Percentiles rank a stretch among this genome's conserved stretches.
Conservation (phyloP, 2,888 invertebrate species). For the Lypha dubia region DNA sequence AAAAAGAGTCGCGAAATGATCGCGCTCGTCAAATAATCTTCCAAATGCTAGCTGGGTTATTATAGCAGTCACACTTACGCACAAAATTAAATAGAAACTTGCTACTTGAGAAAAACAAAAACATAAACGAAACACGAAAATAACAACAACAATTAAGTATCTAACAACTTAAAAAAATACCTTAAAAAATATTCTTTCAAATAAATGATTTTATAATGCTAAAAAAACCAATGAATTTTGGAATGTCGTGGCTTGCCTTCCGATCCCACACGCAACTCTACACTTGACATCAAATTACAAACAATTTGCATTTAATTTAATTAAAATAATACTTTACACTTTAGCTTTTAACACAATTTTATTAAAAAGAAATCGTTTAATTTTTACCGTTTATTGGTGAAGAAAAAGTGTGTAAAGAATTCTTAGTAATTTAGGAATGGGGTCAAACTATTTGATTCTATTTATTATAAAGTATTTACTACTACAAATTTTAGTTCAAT, state of each 20-base stretch:
- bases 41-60: too few relatives aligned
- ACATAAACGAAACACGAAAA: not conserved
- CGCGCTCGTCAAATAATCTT: too few relatives aligned
- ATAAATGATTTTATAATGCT: not conserved
- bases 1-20: too few relatives aligned
- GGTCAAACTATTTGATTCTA: too few relatives aligned
- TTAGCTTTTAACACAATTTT: not conserved
- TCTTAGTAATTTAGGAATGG: too few relatives aligned
- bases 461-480: conserved; percentile 14
- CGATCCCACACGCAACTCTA: not conserved
- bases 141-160: not conserved
- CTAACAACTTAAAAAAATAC: not conserved
- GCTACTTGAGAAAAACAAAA: not conserved
- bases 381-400: not conserved
- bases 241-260: not conserved
- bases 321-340: conserved; percentile 2
- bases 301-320: not conserved
- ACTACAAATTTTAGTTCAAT: not conserved
- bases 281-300: not conserved
- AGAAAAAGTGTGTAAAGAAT: too few relatives aligned
- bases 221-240: conserved; percentile 40
- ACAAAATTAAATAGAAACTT: not conserved
- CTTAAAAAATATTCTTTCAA: too few relatives aligned
- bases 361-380: not conserved
- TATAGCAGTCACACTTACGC: not conserved